Evolutionary conservation across 2,888 invertebrate species (phyloP).

Genomic region (Apantesis nais): DNA sequence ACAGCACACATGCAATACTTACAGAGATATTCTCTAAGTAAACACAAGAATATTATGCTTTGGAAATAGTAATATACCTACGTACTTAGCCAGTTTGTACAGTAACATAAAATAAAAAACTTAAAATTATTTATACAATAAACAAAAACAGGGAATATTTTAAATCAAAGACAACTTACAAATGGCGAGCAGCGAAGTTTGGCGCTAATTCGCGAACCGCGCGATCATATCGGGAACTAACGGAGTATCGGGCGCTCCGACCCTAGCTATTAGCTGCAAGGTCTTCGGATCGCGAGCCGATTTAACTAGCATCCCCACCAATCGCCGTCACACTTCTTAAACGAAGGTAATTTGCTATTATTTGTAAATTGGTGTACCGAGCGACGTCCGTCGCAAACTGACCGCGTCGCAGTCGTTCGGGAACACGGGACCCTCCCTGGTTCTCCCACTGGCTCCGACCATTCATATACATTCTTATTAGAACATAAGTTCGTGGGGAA

Average conservation of each 20-base stretch:
- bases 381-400: constrained; percentile 74
- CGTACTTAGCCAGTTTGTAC: no score
- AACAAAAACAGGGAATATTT: constrained; percentile 22
- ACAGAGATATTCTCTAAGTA: not conserved
- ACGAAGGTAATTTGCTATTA: constrained; percentile 85
- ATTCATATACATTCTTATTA: constrained; percentile 34
- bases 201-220: constrained; percentile 66
- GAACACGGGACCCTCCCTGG: constrained; percentile 74
- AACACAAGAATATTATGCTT: not conserved
- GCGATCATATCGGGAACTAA: constrained; percentile 67
- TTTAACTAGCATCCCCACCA: constrained; percentile 84
- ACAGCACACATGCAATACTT: not conserved
- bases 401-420: constrained; percentile 74
- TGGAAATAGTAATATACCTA: not conserved
- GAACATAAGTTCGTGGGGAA: constrained; percentile 43
- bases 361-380: constrained; percentile 83
- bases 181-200: constrained; percentile 39
- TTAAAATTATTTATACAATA: not conserved
- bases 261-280: constrained; percentile 81
- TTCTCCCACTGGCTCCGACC: constrained; percentile 66
- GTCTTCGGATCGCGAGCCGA: constrained; percentile 81
- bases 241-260: constrained; percentile 65
- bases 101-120: not conserved
- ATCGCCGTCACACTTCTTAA: constrained; percentile 83
- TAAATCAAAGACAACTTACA: constrained; percentile 56